These are phyloP conservation scores for Ridgeia piscesae DNA, from an alignment of 1,140 invertebrate genomes.

Conservation along the genomic window DNA sequence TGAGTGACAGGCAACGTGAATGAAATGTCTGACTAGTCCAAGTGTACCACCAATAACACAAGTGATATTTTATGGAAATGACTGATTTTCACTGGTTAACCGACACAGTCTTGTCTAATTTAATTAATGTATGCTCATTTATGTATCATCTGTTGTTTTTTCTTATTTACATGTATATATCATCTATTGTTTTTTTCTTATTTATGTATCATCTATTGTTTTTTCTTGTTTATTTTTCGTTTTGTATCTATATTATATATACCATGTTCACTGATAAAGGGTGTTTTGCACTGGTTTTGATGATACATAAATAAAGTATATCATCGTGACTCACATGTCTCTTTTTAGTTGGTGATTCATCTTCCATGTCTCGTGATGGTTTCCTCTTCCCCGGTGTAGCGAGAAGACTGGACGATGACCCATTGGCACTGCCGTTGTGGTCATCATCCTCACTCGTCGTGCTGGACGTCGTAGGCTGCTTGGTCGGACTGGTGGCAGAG, in stretches of 20 bases:
- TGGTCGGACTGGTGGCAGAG: slow-evolving; percentile 16
- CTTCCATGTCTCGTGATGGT: background rate
- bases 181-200: too few species aligned
- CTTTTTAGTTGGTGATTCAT: background rate
- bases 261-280: too few species aligned
- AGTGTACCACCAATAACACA: background rate
- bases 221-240: too few species aligned
- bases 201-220: too few species aligned
- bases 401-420: background rate
- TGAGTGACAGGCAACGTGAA: slow-evolving; percentile 18
- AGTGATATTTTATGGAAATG: background rate
- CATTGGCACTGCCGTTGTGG: slow-evolving; percentile 21
- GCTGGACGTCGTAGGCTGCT: slow-evolving; percentile 33
- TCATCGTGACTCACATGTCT: background rate
- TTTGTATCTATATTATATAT: too few species aligned
- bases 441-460: slow-evolving; percentile 33
- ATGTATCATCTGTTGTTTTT: too few species aligned
- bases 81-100: background rate
- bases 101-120: background rate
- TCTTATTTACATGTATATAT: too few species aligned
- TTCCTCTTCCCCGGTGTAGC: background rate
- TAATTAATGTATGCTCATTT: too few species aligned
- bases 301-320: background rate
- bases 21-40: background rate
- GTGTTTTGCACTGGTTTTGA: too few species aligned